phyloP scores from a whole-genome alignment of 1,140 invertebrate genomes.

The Drosophila repleta region DNA sequence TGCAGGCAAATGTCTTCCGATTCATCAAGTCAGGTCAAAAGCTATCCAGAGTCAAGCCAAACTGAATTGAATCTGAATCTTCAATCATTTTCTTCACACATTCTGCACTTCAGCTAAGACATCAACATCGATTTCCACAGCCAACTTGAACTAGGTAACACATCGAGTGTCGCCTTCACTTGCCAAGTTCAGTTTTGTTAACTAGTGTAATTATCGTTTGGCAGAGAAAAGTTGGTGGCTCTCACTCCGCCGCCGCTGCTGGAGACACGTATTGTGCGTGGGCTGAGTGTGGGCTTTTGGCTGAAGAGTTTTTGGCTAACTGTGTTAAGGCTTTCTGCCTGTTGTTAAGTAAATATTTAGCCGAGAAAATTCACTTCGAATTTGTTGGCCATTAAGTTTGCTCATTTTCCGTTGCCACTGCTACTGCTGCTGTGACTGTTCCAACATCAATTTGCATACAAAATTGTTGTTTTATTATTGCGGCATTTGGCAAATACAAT shows the following conservation, averaged over 20 bases:
- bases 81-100: no score
- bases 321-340: slow-evolving; percentile 31
- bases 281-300: not conserved
- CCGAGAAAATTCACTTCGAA: slow-evolving; percentile 71
- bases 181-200: no score
- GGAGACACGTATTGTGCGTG: slow-evolving; percentile 7
- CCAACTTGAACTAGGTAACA: no score
- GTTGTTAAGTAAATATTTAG: slow-evolving; percentile 39
- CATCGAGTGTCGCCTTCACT: no score
- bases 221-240: slow-evolving; percentile 23
- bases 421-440: slow-evolving; percentile 23
- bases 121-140: no score
- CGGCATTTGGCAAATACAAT: slow-evolving; percentile 65
- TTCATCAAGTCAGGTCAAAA: no score
- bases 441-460: slow-evolving; percentile 73
- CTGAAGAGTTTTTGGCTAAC: slow-evolving; percentile 7
- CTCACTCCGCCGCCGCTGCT: slow-evolving; percentile 28
- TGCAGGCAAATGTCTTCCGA: no score
- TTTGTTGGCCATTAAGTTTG: slow-evolving; percentile 75
- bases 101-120: no score
- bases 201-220: slow-evolving; percentile 62
- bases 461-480: slow-evolving; percentile 57
- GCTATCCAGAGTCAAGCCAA: no score
- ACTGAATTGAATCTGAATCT: no score
- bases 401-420: slow-evolving; percentile 41